phyloP scores from a whole-genome alignment of 2,113 vertebrate genomes.

The Condylura cristata region DNA sequence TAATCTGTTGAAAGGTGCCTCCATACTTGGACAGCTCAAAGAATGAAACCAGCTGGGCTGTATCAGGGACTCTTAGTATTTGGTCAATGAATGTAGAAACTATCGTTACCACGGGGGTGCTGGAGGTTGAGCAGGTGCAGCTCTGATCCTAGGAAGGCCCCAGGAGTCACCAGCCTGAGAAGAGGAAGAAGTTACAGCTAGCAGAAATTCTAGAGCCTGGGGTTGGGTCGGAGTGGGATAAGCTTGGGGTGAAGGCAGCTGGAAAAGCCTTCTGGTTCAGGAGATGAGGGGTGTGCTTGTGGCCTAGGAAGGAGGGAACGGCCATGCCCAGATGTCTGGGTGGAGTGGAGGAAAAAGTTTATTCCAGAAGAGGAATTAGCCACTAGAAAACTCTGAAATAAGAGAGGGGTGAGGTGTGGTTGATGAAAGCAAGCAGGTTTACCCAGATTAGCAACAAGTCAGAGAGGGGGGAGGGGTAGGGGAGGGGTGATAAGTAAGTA shows the following conservation, averaged over 20 bases:
- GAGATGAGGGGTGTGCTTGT: not conserved
- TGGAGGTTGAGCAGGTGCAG: not conserved
- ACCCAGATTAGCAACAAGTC: slow-evolving; percentile 24
- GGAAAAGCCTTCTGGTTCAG: not conserved
- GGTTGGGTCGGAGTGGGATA: no score
- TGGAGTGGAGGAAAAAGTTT: slow-evolving; percentile 25
- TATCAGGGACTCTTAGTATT: not conserved
- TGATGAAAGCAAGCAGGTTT: slow-evolving; percentile 61
- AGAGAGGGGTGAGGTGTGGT: slow-evolving; percentile 52
- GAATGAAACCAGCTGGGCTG: not conserved
- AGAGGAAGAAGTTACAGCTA: no score
- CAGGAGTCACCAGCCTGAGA: not conserved
- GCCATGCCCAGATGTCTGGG: not conserved
- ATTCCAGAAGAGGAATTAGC: slow-evolving; percentile 52
- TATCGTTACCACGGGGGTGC: not conserved
- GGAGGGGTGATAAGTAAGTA: not conserved
- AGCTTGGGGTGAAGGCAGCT: not conserved
- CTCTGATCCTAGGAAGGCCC: not conserved
- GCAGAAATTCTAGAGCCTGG: not conserved
- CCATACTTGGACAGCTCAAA: not conserved
- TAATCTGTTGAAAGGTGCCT: not conserved
- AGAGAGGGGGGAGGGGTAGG: not conserved
- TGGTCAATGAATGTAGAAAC: not conserved
- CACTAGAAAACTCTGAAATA: slow-evolving; percentile 19
- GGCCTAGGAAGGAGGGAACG: not conserved